Conservation (phyloP, 2,797 vertebrate species). For the Diplodus sargus region DNA sequence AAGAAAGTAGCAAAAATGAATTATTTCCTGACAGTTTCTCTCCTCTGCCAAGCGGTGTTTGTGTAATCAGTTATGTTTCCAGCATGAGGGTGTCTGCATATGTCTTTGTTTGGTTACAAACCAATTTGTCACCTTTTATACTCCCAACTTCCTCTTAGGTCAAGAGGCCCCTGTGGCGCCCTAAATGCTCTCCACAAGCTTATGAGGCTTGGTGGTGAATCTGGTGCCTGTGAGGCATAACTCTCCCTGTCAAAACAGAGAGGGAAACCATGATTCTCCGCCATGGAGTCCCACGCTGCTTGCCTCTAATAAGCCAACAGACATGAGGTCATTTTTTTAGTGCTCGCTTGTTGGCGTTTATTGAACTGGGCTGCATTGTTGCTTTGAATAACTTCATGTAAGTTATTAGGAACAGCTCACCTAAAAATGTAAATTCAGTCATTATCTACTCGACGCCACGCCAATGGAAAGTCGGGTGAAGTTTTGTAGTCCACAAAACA, state of each 20-base stretch:
- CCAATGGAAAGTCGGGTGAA: too few species aligned
- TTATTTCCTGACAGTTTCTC: constrained; percentile 88
- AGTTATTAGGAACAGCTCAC: constrained; percentile 17
- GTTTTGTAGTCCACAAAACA: too few species aligned
- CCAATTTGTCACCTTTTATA: constrained; percentile 80
- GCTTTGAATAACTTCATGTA: constrained; percentile 30
- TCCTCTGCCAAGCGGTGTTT: constrained; percentile 53
- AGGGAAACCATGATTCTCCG: constrained; percentile 68
- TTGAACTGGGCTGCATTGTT: constrained; percentile 49
- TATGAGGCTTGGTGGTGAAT: constrained; percentile 76
- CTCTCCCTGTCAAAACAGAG: constrained; percentile 77
- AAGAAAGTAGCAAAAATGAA: constrained; percentile 84
- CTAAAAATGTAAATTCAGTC: too few species aligned
- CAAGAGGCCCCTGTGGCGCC: constrained; percentile 78
- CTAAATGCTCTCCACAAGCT: constrained; percentile 77
- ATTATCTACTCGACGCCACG: too few species aligned
- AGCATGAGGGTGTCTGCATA: constrained; percentile 50
- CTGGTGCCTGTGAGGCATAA: constrained; percentile 78
- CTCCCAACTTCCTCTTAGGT: constrained; percentile 75
- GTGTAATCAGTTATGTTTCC: constrained; percentile 67
- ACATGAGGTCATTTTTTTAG: constrained; percentile 60
- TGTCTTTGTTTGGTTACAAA: constrained; percentile 78
- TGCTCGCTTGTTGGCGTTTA: constrained; percentile 48
- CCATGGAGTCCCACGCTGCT: constrained; percentile 56
- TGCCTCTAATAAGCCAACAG: constrained; percentile 51